phyloP scores from a whole-genome alignment of 2,888 invertebrate genomes.

The Euclidia mi region DNA sequence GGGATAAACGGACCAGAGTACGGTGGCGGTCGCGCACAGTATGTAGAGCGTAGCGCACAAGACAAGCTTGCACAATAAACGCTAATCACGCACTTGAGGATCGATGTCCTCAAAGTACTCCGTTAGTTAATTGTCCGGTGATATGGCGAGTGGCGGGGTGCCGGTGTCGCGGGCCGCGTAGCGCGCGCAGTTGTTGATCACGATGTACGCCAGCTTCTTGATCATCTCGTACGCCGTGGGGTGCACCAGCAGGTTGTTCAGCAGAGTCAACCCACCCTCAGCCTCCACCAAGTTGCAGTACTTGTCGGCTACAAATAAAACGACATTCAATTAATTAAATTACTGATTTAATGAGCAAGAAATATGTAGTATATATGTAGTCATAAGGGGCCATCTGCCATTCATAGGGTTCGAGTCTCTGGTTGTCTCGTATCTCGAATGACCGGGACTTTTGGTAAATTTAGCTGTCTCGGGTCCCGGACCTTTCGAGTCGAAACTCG shows the following conservation, averaged over 20 bases:
- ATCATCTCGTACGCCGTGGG: constrained; percentile 91
- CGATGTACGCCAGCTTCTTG: constrained; percentile 92
- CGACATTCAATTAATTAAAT: too few relatives aligned
- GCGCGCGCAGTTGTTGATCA: constrained; percentile 91
- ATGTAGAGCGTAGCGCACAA: constrained; percentile 19
- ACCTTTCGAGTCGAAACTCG: too few relatives aligned
- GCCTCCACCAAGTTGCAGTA: constrained; percentile 96
- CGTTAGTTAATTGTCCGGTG: constrained; percentile 75
- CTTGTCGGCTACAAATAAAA: constrained; percentile 94
- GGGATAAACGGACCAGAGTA: constrained; percentile 6
- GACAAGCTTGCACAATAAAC: constrained; percentile 27
- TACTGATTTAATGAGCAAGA: too few relatives aligned
- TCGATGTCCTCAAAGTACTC: constrained; percentile 73
- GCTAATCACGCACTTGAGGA: constrained; percentile 70
- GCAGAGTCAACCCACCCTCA: constrained; percentile 95
- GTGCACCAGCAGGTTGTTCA: constrained; percentile 91
- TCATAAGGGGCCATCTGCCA: too few relatives aligned
- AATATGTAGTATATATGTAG: too few relatives aligned
- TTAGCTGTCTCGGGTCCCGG: too few relatives aligned
- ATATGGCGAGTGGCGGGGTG: constrained; percentile 38
- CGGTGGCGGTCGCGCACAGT: constrained; percentile 8
- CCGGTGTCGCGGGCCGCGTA: constrained; percentile 48
- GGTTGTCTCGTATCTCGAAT: too few relatives aligned
- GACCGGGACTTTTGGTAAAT: too few relatives aligned
- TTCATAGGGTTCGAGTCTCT: too few relatives aligned